A percentile compares a stretch with the other conserved stretches of the same genome.
These are phyloP conservation scores for Diaperis boleti DNA, from an alignment of 2,888 invertebrate genomes.

Conservation along the genomic window DNA sequence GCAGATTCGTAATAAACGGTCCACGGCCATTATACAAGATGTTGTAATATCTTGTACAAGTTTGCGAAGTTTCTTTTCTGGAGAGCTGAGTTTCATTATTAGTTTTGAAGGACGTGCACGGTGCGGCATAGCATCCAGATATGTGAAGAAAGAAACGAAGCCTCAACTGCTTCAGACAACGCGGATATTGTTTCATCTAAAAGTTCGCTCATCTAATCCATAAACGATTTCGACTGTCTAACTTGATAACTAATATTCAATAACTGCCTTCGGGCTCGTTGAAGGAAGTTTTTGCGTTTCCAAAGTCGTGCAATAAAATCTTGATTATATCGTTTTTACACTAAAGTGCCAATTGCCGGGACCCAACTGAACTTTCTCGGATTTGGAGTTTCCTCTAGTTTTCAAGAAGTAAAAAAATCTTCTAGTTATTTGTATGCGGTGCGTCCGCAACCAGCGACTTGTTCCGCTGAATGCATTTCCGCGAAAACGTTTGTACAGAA, in stretches of 20 bases:
- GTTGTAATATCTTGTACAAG: constrained; percentile 53
- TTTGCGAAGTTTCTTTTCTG: constrained; percentile 52
- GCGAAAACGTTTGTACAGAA: too few species aligned
- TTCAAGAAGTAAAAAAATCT: too few species aligned
- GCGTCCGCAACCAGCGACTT: too few species aligned
- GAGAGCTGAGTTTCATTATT: constrained; percentile 50
- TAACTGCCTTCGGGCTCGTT: constrained; percentile 38
- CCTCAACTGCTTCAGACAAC: constrained; percentile 44
- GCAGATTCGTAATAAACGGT: constrained; percentile 48
- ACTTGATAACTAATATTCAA: constrained; percentile 45
- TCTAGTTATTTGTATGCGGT: too few species aligned
- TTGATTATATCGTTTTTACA: constrained; percentile 31
- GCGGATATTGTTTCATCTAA: constrained; percentile 50
- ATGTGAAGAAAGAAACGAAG: constrained; percentile 42
- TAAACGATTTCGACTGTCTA: constrained; percentile 41
- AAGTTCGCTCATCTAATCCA: constrained; percentile 44
- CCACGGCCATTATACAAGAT: constrained; percentile 52
- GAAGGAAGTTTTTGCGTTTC: constrained; percentile 37
- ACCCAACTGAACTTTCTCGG: too few species aligned
- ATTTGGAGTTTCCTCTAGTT: too few species aligned
- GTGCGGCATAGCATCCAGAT: constrained; percentile 30
- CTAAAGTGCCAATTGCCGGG: not conserved
- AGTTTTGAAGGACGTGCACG: constrained; percentile 53
- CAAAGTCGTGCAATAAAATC: constrained; percentile 33
- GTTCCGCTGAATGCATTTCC: too few species aligned